A percentile compares a stretch with the other conserved stretches of the same genome.
Evolutionary conservation across 2,888 invertebrate genomes (phyloP).

Genomic region (Acrobasis repandana): DNA sequence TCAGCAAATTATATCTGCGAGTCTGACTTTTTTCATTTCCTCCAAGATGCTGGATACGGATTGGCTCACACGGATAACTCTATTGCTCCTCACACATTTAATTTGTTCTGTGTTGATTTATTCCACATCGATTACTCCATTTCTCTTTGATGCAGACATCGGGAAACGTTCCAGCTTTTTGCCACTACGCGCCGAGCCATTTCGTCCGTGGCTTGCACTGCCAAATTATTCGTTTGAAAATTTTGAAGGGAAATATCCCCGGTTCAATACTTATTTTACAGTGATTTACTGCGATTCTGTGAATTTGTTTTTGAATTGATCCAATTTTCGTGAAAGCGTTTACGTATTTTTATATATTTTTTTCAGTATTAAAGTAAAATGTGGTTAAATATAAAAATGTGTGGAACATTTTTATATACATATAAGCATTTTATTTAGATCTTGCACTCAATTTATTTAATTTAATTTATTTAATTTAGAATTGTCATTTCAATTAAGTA

Average conservation of each 20-base stretch:
- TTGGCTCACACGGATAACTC: slow-evolving; percentile 56
- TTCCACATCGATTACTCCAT: slow-evolving; percentile 63
- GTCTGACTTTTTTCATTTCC: slow-evolving; percentile 47
- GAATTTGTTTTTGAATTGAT: slow-evolving; percentile 13
- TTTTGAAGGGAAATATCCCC: slow-evolving; percentile 16
- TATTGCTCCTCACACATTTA: slow-evolving; percentile 65
- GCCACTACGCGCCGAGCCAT: slow-evolving; percentile 23
- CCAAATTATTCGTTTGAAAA: slow-evolving; percentile 35
- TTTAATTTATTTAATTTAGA: too few relatives aligned
- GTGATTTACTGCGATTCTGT: slow-evolving; percentile 9
- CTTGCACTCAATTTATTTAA: too few relatives aligned
- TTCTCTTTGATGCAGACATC: slow-evolving; percentile 56
- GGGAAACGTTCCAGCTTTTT: slow-evolving; percentile 45
- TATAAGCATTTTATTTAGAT: too few relatives aligned
- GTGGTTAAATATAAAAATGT: too few relatives aligned
- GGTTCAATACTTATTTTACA: slow-evolving; percentile 26
- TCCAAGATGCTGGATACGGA: slow-evolving; percentile 50
- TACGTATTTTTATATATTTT: neutral
- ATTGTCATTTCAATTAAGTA: too few relatives aligned
- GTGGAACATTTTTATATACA: too few relatives aligned
- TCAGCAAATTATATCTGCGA: slow-evolving; percentile 43
- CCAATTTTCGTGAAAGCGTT: neutral
- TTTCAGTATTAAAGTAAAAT: too few relatives aligned
- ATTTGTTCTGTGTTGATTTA: slow-evolving; percentile 71
- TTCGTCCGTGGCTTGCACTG: slow-evolving; percentile 13